A percentile compares a stretch with the other conserved stretches of the same genome.
Conservation (phyloP, 2,113 vertebrate genomes). For the Bujurquina vittata region DNA sequence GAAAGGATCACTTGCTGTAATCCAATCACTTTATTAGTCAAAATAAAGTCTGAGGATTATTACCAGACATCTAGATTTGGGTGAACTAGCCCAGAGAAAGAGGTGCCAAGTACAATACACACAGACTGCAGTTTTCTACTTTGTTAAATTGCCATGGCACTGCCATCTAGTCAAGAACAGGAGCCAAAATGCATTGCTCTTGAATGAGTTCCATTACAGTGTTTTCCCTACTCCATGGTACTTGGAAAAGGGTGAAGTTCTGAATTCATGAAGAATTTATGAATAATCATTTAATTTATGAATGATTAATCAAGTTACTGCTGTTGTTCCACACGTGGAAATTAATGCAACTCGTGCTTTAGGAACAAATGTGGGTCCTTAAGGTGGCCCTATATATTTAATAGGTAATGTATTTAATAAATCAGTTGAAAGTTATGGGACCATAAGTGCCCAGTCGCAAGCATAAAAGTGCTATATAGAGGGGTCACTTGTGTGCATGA, state of each 20-base stretch:
- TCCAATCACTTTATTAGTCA: background rate
- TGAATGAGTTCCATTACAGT: background rate
- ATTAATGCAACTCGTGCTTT: background rate
- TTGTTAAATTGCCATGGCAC: background rate
- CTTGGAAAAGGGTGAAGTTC: background rate
- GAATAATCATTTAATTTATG: background rate
- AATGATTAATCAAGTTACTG: background rate
- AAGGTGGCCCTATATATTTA: background rate
- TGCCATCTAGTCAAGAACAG: background rate
- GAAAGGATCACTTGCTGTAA: background rate
- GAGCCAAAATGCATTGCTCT: background rate
- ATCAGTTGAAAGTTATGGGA: background rate
- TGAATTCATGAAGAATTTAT: background rate
- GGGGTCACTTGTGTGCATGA: background rate
- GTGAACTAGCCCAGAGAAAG: background rate
- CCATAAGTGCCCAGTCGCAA: background rate
- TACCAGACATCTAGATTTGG: background rate
- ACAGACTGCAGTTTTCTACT: background rate
- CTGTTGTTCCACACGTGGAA: background rate
- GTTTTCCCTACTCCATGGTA: background rate
- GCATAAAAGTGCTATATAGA: background rate
- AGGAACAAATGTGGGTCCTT: background rate
- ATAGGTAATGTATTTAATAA: background rate
- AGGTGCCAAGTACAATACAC: background rate
- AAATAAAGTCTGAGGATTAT: background rate